Conservation (phyloP, 2,797 vertebrate species). For the Coregonus ussuriensis region DNA sequence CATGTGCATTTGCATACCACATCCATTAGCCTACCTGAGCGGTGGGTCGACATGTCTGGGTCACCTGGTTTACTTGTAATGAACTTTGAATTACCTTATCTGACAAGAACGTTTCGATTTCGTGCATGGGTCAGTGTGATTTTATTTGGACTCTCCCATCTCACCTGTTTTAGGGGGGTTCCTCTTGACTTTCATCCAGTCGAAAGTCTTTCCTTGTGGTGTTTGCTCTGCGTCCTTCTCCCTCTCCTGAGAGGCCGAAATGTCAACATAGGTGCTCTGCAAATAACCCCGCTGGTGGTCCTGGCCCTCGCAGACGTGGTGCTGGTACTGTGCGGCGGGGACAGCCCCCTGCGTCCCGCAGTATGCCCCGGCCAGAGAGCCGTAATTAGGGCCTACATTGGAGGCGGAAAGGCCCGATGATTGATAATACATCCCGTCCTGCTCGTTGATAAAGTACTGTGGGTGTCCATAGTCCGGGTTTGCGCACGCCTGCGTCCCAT, state of each 20-base stretch:
- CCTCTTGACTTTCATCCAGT: slow-evolving; percentile 95
- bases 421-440: slow-evolving; percentile 82
- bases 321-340: slow-evolving; percentile 72
- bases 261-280: slow-evolving; percentile 68
- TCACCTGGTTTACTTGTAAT: slow-evolving; percentile 21
- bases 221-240: slow-evolving; percentile 67
- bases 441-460: slow-evolving; percentile 82
- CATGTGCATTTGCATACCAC: slow-evolving; percentile 69
- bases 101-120: neutral
- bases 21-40: slow-evolving; percentile 65
- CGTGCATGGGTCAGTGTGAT: neutral
- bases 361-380: slow-evolving; percentile 76
- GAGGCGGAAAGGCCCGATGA: slow-evolving; percentile 65
- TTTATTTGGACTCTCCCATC: slow-evolving; percentile 31
- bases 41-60: slow-evolving; percentile 58
- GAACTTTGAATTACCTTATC: neutral
- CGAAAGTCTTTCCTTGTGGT: slow-evolving; percentile 85
- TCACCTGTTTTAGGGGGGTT: slow-evolving; percentile 92
- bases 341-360: slow-evolving; percentile 75
- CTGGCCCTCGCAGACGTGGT: slow-evolving; percentile 75
- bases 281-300: slow-evolving; percentile 71
- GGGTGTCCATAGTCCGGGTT: slow-evolving; percentile 68
- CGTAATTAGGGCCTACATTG: slow-evolving; percentile 71
- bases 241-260: slow-evolving; percentile 67
- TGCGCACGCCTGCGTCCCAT: slow-evolving; percentile 69